Evolutionary conservation across 2,888 invertebrate genomes (phyloP), one percentile per base, ranked within the genome.

Genomic region (Tenthredo amoena): DNA sequence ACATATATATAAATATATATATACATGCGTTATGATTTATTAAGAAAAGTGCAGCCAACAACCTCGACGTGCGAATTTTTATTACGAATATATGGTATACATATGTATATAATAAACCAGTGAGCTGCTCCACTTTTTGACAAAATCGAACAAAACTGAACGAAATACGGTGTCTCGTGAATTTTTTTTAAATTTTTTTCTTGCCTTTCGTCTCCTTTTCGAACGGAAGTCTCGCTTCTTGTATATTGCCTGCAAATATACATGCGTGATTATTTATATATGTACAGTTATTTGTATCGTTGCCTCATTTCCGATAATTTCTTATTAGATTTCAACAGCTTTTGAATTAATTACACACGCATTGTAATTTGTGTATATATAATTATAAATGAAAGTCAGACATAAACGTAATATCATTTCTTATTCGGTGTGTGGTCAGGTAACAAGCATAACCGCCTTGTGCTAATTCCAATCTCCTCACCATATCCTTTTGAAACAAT

Each of bases 391-490:
- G 72, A 74, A 74, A 74, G 72, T 40, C 43, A 40, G 72, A 34
- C 34, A 77, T 34, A 26, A 55, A 31, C n/a, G 26, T 55, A 26
- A 50, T n/a, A 55, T 77, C 18, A 55, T 77, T 55, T 77, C 77
- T 77, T 50, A 43, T 55, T 81, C 82, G 86, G 37, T 79, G 62
- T 40, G 68, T 62, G 81, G 62, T 84, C 58, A 43, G 58, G 84
- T 89, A 90, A 90, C 89, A 88, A 91, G 90, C 90, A 89, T 88
- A 87, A 91, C 88, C 87, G 89, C 90, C 91, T 91, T 90, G 90
- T 91, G 88, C 90, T 87, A 90, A 91, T 91, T 91, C 62, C 50
- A 50, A 77, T 77, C 55, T 55, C 55, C 68, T 68, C 68, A 68
- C 31, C 6, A 34, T 68, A 62, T 68, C 68, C 6, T 62, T 62